These are phyloP conservation scores for Drosophila ezoana DNA, from an alignment of 2,888 invertebrate species.

Conservation along the genomic window DNA sequence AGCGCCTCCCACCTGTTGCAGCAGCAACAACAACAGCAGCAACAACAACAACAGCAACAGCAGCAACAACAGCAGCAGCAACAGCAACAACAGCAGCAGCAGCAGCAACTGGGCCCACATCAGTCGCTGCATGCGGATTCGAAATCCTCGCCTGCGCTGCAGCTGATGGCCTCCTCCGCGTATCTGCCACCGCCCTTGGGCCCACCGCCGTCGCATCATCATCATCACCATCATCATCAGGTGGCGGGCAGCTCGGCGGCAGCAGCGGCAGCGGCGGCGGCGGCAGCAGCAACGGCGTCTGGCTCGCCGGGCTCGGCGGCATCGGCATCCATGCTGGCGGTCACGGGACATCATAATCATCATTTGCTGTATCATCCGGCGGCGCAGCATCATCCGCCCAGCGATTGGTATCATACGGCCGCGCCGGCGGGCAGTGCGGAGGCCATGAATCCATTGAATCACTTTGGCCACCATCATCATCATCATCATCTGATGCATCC, in stretches of 20 bases:
- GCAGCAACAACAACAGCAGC: constrained; percentile 66
- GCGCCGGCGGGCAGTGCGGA: constrained; percentile 84
- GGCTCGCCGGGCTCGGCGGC: constrained; percentile 74
- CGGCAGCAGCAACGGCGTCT: constrained; percentile 61
- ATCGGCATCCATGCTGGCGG: constrained; percentile 81
- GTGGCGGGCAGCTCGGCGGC: constrained; percentile 57
- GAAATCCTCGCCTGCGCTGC: constrained; percentile 82
- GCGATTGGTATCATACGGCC: constrained; percentile 85
- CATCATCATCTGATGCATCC: constrained; percentile 89
- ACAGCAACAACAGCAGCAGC: constrained; percentile 49
- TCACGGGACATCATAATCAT: constrained; percentile 83
- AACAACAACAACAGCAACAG: constrained; percentile 65
- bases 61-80: constrained; percentile 65
- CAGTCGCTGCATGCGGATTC: constrained; percentile 57
- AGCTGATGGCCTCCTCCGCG: constrained; percentile 82
- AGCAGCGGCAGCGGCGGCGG: constrained; percentile 53
- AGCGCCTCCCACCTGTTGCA: constrained; percentile 75
- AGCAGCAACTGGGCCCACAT: constrained; percentile 33
- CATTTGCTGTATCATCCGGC: constrained; percentile 85
- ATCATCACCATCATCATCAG: constrained; percentile 77
- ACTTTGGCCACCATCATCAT: constrained; percentile 87
- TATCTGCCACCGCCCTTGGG: constrained; percentile 84
- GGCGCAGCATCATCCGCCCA: constrained; percentile 84
- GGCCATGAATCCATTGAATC: constrained; percentile 85
- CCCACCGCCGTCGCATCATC: constrained; percentile 82